A percentile compares a stretch with the other conserved stretches of the same genome.
phyloP scores from a whole-genome alignment of 1,140 invertebrate species.

The Octopus bimaculoides region DNA sequence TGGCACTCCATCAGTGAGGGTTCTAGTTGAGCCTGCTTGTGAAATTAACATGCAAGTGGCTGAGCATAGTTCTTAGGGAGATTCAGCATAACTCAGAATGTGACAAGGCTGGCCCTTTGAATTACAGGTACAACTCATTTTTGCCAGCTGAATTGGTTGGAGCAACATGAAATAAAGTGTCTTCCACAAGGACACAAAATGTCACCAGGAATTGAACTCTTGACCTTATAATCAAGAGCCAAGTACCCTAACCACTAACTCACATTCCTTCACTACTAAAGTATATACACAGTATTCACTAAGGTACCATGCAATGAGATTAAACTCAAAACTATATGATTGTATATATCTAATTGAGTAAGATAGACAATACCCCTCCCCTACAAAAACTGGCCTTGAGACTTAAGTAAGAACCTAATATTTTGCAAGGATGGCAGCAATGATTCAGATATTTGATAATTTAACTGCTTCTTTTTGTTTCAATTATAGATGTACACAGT shows the following conservation, averaged over 20 bases:
- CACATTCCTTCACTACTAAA: too few relatives aligned
- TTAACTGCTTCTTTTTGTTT: slow-evolving; percentile 13
- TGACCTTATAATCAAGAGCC: background rate
- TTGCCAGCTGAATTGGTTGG: too few relatives aligned
- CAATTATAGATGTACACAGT: slow-evolving; percentile 52
- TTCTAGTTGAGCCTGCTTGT: too few relatives aligned
- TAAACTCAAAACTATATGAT: background rate
- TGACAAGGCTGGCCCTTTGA: too few relatives aligned
- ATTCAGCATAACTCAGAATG: too few relatives aligned
- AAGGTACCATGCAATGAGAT: background rate
- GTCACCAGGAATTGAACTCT: background rate
- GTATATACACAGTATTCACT: too few relatives aligned
- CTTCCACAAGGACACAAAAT: background rate
- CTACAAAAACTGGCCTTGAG: background rate
- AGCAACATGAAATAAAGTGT: background rate
- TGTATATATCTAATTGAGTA: background rate
- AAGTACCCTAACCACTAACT: background rate
- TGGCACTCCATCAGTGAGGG: too few relatives aligned
- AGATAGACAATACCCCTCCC: background rate
- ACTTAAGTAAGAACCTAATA: background rate
- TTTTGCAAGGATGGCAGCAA: background rate
- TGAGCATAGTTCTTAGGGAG: too few relatives aligned
- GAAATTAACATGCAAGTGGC: too few relatives aligned
- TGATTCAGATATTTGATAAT: background rate
- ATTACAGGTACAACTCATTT: too few relatives aligned